Base-by-base conservation (phyloP, 2,888 invertebrate genomes). In the Microctonus hyperodae region DNA sequence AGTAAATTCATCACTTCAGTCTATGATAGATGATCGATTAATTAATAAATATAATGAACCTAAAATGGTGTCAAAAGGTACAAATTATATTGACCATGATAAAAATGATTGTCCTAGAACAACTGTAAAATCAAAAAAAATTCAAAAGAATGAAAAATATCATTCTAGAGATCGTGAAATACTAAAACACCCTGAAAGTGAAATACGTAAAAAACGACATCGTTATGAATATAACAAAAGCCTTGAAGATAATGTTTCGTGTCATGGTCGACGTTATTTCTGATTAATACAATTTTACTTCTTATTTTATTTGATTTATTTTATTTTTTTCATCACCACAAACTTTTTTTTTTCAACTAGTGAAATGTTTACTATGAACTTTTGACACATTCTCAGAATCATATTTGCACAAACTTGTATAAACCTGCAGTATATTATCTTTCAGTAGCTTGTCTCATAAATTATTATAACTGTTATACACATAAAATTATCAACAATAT, bases 171-270 rank as follows among this genome's bases (percentile, higher is more conserved):
- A 31, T 55, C 13, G n/a, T 55, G 55, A 28, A 5, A 3, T 6
- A 11, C 31, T 13, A 16, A 33, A 28, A 13, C 13, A 33, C 11
- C n/a, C 28, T n/a, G 31, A 55, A n/a, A 33, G 13, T 33, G 9
- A 13, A n/a, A 9, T 28, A 9, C 2, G 7, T 3, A 16, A 33
- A 9, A 25, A 16, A 5, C 33, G 31, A n/a, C 28, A 28, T 55
- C 56, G 31, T 57, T 57, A n/a, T n/a, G 10, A 16, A n/a, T 55
- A n/a, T 50, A 50, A 48, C 64, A 64, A 33, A 57, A 50, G 64
- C 33, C 35, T 50, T 56, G 23, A 16, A 57, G 44, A 57, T 37
- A 33, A 44, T 64, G 35, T 20, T 1, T 56, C 57, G 40, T 44
- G 31, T 31, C 23, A 16, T 23, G 56, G 37, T 44, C 25, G n/a